phyloP scores from a whole-genome alignment of 2,113 vertebrate genomes.

The Podarcis muralis region DNA sequence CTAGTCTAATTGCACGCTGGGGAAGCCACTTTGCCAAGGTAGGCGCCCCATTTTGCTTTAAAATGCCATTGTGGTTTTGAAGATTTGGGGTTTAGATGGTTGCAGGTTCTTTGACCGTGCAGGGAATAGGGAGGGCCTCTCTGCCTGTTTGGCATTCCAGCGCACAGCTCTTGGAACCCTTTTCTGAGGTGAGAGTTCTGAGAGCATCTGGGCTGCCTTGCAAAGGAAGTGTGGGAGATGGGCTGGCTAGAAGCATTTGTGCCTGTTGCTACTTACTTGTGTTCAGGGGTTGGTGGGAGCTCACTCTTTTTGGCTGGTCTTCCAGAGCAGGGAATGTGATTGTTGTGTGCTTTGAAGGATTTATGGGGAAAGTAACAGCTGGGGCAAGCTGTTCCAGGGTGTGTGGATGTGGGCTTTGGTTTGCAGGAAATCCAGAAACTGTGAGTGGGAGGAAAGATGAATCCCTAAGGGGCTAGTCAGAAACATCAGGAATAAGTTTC shows the following conservation, averaged over 20 bases:
- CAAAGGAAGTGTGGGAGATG: neutral
- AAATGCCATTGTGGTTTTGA: neutral
- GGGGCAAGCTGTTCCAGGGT: neutral
- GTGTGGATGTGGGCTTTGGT: rapidly evolving
- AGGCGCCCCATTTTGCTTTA: neutral
- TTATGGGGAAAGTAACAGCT: neutral
- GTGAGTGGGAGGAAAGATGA: neutral
- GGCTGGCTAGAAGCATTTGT: neutral
- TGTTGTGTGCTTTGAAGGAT: neutral
- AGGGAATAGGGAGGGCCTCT: neutral
- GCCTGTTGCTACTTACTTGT: neutral
- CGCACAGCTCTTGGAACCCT: neutral
- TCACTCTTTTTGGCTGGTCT: neutral
- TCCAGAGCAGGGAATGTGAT: neutral
- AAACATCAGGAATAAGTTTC: neutral
- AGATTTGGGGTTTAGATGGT: neutral
- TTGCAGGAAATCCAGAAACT: conserved; percentile 12
- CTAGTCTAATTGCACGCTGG: neutral
- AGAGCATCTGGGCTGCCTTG: neutral
- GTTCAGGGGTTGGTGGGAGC: neutral
- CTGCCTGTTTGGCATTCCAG: neutral
- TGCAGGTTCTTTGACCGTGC: neutral
- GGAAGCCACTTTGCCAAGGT: neutral
- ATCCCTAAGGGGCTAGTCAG: neutral
- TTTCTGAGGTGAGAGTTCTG: neutral